Conservation (phyloP, 2,113 vertebrate genomes). For the Gasterosteus nipponicus region DNA sequence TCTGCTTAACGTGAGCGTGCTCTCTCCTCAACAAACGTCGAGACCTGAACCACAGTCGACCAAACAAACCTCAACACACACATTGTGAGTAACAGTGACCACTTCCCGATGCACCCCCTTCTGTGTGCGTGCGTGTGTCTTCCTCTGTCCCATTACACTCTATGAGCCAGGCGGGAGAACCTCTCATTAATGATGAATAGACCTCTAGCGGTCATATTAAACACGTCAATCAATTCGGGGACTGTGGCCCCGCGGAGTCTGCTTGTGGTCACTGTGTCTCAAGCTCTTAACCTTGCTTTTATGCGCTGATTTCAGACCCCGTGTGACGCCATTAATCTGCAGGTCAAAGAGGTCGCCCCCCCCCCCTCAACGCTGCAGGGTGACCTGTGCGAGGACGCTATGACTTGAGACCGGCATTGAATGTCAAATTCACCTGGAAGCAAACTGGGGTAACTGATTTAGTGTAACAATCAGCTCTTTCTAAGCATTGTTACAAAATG, state of each 20-base stretch:
- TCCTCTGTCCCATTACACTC: slow-evolving; percentile 13
- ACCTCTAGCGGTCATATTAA: neutral
- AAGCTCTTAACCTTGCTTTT: neutral
- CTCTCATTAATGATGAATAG: slow-evolving; percentile 37
- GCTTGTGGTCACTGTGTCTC: neutral
- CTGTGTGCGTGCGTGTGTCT: neutral
- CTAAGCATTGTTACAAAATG: neutral
- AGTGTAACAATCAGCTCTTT: slow-evolving; percentile 3
- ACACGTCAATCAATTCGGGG: neutral
- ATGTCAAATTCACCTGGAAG: neutral
- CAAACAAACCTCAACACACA: neutral
- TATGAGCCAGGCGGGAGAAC: slow-evolving; percentile 10
- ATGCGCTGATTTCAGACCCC: neutral
- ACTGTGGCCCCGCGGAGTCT: too few species aligned
- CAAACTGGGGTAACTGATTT: neutral
- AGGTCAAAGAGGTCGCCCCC: neutral
- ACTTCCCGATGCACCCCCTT: neutral
- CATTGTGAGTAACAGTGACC: neutral
- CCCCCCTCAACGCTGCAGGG: too few species aligned
- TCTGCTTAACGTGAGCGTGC: neutral
- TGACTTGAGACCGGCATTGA: neutral
- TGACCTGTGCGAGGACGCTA: neutral
- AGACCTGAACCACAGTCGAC: neutral
- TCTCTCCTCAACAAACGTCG: neutral
- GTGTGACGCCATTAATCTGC: neutral